These are phyloP conservation scores for Crossocerus cetratus DNA, from an alignment of 2,888 invertebrate genomes.

Conservation along the genomic window DNA sequence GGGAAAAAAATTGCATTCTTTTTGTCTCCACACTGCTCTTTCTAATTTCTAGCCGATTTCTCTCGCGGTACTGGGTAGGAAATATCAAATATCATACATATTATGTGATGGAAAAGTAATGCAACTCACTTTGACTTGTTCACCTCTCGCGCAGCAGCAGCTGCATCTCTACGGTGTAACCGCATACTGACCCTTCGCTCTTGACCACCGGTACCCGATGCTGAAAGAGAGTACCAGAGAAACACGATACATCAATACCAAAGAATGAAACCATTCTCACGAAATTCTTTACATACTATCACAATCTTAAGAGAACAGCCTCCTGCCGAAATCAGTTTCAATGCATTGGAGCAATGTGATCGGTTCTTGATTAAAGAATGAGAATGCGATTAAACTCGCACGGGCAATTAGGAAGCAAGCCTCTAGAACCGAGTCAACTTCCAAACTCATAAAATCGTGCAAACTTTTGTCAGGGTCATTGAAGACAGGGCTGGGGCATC, in stretches of 20 bases:
- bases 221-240: constrained; percentile 69
- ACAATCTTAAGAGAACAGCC: constrained; percentile 13
- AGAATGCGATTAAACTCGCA: not conserved
- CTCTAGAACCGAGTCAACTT: not conserved
- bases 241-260: constrained; percentile 49
- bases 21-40: no score
- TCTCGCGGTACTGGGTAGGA: no score
- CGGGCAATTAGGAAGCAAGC: not conserved
- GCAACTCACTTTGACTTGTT: constrained; percentile 75
- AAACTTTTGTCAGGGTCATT: constrained; percentile 16
- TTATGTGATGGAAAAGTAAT: constrained; percentile 33
- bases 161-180: constrained; percentile 68
- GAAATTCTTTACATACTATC: constrained; percentile 16
- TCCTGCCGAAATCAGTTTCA: no score
- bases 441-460: constrained; percentile 38
- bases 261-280: constrained; percentile 11
- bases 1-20: no score
- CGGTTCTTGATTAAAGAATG: not conserved
- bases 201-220: constrained; percentile 70
- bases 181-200: constrained; percentile 76
- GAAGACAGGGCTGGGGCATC: constrained; percentile 12
- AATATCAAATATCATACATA: not conserved
- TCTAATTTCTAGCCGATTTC: no score
- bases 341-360: no score
- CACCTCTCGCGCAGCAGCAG: constrained; percentile 70